Evolutionary conservation across 2,113 vertebrate genomes (phyloP), one percentile per base, ranked within the genome.

Genomic region (Sturnira hondurensis): DNA sequence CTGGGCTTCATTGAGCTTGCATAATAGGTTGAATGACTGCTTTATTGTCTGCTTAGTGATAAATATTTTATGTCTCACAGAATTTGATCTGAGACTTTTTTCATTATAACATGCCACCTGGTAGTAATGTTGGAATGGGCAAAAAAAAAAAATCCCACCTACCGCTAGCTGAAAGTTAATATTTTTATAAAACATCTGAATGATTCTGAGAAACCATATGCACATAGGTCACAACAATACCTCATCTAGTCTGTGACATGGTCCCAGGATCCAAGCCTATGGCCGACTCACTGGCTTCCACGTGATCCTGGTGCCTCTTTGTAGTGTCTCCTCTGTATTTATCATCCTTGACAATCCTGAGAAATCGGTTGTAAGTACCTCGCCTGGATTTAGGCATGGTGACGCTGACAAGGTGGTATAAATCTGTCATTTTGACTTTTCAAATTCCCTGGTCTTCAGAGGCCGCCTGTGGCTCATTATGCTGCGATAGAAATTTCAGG

Each of bases 381-480:
- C 28, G 26, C 0, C 47, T 68, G 19, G 50, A 6, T 38, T 80
- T 36, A 50, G n/a, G 28, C 87, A 45, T 76, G 15, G 19, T 54
- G 20, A 73, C 28, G 11, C 28, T 67, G 43, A 63, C 1, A 58
- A 82, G 71, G 58, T 58, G 33, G 6, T 70, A 43, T 58, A 38
- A 63, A 50, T 87, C 77, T 71, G 58, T 95, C 67, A 82, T 76
- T 94, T 81, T 70, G 38, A 89, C 71, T 91, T 87, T 54, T 43
- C 50, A 47, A 78, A 89, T 81, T 50, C 65, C 16, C 70, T 73
- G 33, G 17, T 78, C 52, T 85, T 41, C 54, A 77, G 94, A 56
- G 41, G 28, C 56, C 43, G 16, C 38, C 54, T 10, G 26, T 50
- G 65, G 41, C 8, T 88, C 41, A n/a, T 47, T 17, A 12, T 26